Evolutionary conservation across 2,797 vertebrate species (phyloP).

Genomic region (Valencia hispanica): DNA sequence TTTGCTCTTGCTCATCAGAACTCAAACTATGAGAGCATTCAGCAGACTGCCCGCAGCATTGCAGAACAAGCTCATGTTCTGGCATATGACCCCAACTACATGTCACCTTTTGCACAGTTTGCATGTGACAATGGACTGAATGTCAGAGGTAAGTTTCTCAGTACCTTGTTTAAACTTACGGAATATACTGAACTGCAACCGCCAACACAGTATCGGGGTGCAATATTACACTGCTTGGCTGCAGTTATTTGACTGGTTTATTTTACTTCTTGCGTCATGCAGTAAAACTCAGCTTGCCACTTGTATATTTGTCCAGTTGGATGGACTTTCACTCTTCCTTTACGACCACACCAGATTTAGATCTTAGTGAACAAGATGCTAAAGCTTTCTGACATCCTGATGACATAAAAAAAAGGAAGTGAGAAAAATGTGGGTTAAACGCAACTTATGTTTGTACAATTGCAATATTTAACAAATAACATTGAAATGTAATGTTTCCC

Average conservation of each 20-base stretch:
- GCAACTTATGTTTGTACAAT: no score
- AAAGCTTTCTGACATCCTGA: no score
- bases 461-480: no score
- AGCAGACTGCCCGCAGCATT: slow-evolving; percentile 95
- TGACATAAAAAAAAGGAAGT: no score
- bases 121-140: slow-evolving; percentile 98
- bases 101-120: slow-evolving; percentile 99
- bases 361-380: no score
- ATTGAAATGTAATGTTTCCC: no score
- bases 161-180: neutral
- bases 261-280: neutral
- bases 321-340: no score
- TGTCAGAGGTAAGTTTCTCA: slow-evolving; percentile 88
- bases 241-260: neutral
- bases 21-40: slow-evolving; percentile 96
- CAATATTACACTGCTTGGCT: neutral
- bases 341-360: no score
- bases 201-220: neutral
- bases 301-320: no score
- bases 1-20: slow-evolving; percentile 79
- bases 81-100: slow-evolving; percentile 99
- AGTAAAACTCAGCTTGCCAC: neutral
- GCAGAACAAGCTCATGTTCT: slow-evolving; percentile 96
- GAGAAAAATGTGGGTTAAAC: no score
- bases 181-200: neutral